A percentile compares a stretch with the other conserved stretches of the same genome.
Conservation (phyloP, 2,888 invertebrate species). For the Agrilus biguttatus region DNA sequence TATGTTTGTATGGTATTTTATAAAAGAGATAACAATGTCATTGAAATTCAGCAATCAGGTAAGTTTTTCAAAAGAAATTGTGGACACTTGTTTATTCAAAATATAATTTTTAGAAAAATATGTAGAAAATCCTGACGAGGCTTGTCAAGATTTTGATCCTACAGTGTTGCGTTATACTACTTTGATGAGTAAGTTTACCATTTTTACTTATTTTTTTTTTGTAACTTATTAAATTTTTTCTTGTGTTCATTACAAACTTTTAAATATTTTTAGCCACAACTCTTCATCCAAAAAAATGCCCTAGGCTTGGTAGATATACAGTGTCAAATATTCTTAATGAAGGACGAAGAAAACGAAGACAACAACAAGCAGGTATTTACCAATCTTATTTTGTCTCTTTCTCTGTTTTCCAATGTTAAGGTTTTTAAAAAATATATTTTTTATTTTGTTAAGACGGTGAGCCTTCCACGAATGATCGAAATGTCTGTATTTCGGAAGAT, state of each 20-base stretch:
- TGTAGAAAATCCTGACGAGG: constrained; percentile 48
- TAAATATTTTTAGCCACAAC: constrained; percentile 40
- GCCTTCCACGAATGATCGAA: constrained; percentile 4
- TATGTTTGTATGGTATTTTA: constrained; percentile 66
- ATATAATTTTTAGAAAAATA: constrained; percentile 20
- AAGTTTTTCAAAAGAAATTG: constrained; percentile 12
- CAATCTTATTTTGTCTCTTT: not conserved
- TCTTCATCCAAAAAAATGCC: constrained; percentile 48
- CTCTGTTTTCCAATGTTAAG: not conserved
- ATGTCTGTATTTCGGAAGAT: constrained; percentile 33
- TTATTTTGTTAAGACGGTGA: constrained; percentile 2
- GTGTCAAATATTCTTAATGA: constrained; percentile 25
- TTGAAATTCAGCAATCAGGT: constrained; percentile 56
- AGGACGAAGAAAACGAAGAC: constrained; percentile 32
- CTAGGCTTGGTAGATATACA: constrained; percentile 52
- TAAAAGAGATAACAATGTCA: constrained; percentile 53
- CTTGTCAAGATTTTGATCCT: constrained; percentile 44
- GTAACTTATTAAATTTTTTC: not conserved
- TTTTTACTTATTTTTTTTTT: not conserved
- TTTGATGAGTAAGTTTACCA: constrained; percentile 44
- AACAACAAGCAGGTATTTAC: constrained; percentile 27
- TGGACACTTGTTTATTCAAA: not conserved
- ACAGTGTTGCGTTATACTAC: constrained; percentile 42
- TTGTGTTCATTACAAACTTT: not conserved
- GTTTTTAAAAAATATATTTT: not conserved